Evolutionary conservation across 1,140 invertebrate genomes (phyloP).

Genomic region (Drosophila virilis): DNA sequence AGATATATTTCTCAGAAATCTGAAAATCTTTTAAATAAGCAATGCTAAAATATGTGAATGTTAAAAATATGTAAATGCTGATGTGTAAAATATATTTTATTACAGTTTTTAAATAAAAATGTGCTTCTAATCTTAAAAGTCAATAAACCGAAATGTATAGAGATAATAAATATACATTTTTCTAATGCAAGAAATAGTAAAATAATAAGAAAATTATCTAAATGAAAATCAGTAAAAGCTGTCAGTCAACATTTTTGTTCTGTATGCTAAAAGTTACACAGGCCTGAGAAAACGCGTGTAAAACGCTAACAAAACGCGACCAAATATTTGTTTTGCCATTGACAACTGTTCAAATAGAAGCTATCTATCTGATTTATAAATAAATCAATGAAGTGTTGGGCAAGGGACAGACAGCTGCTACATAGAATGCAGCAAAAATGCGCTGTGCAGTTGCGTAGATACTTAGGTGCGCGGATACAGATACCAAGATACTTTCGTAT

Average conservation of each 20-base stretch:
- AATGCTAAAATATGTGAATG: background rate
- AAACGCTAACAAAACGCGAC: slow-evolving; percentile 32
- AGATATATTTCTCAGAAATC: background rate
- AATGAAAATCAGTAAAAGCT: background rate
- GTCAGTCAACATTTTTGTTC: slow-evolving; percentile 1
- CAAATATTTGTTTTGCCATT: slow-evolving; percentile 59
- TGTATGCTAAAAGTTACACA: background rate
- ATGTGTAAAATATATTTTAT: too few species aligned
- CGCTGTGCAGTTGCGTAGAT: slow-evolving; percentile 25
- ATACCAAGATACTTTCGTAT: slow-evolving; percentile 31
- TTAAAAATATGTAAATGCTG: background rate
- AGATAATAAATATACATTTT: background rate
- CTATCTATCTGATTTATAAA: slow-evolving; percentile 72
- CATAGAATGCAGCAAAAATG: slow-evolving; percentile 63
- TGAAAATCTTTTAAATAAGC: slow-evolving; percentile 2
- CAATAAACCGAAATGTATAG: background rate
- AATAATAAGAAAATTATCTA: background rate
- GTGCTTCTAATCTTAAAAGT: too few species aligned
- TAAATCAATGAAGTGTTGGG: slow-evolving; percentile 66
- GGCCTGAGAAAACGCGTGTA: slow-evolving; percentile 20
- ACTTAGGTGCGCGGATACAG: slow-evolving; percentile 25
- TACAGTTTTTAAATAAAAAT: background rate
- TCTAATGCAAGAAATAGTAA: background rate
- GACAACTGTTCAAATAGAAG: slow-evolving; percentile 63
- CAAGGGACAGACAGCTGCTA: slow-evolving; percentile 24